Percentiles rank a stretch among this genome's conserved stretches.
These are phyloP conservation scores for Unio delphinus DNA, from an alignment of 2,888 invertebrate genomes.

Conservation along the genomic window DNA sequence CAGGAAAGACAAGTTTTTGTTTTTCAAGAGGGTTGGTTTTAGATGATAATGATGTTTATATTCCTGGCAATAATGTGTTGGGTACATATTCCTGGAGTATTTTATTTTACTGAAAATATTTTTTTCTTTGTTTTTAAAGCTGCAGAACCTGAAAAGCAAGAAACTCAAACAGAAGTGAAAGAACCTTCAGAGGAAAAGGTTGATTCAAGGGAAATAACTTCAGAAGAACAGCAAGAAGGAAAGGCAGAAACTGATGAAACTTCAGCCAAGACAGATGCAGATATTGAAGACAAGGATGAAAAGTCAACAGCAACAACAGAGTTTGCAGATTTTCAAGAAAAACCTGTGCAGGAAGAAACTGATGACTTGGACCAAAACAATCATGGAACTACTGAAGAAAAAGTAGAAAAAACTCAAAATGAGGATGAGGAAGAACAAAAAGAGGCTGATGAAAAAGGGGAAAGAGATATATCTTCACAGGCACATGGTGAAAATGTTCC, in stretches of 20 bases:
- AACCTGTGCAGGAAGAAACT: constrained; percentile 7
- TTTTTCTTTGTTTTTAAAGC: constrained; percentile 2
- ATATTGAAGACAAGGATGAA: constrained; percentile 10
- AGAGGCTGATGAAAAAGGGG: constrained; percentile 13
- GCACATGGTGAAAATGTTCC: constrained; percentile 6
- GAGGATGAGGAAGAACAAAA: constrained; percentile 11
- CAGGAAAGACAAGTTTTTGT: too few species aligned
- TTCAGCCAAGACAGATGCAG: neutral
- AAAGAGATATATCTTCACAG: constrained; percentile 14
- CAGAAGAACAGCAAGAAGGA: neutral
- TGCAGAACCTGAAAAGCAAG: constrained; percentile 11
- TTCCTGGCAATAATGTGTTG: too few species aligned
- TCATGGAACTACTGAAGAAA: constrained; percentile 13
- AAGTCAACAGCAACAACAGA: neutral
- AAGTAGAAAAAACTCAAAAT: constrained; percentile 11
- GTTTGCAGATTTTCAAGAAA: constrained; percentile 4
- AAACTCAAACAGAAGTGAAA: constrained; percentile 11
- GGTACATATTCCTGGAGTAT: too few species aligned
- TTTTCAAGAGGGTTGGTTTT: too few species aligned
- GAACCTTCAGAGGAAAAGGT: constrained; percentile 2
- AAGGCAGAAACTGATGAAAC: neutral
- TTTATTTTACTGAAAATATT: too few species aligned
- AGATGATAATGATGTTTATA: too few species aligned
- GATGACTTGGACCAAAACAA: constrained; percentile 7
- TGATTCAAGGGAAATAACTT: neutral